These are phyloP conservation scores for Leptobrachium leishanense DNA, from an alignment of 2,113 vertebrate genomes.

Conservation along the genomic window DNA sequence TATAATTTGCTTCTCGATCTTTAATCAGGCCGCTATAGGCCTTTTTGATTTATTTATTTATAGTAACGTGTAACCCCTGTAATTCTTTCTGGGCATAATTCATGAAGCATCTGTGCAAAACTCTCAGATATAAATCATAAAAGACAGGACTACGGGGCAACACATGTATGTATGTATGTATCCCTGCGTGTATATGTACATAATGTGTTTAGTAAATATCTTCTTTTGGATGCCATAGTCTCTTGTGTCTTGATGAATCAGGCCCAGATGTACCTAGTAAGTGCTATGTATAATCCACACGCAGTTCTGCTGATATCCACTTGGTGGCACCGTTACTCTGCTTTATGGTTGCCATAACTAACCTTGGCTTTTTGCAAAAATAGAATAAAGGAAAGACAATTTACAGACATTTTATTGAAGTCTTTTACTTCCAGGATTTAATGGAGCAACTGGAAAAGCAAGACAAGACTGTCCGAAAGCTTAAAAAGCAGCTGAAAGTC, in stretches of 20 bases:
- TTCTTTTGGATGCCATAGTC: too few species aligned
- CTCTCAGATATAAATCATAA: too few species aligned
- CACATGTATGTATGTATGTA: too few species aligned
- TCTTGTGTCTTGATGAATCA: conserved; percentile 52
- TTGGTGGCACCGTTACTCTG: conserved; percentile 58
- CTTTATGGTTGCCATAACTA: conserved; percentile 60
- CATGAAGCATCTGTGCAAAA: not conserved
- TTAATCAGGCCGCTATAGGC: not conserved
- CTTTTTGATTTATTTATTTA: not conserved
- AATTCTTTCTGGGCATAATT: conserved; percentile 1
- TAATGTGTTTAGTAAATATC: too few species aligned
- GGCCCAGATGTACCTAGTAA: conserved; percentile 8
- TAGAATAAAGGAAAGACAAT: not conserved
- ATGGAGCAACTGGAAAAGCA: conserved; percentile 98
- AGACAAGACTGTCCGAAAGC: conserved; percentile 96
- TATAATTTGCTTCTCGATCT: not conserved
- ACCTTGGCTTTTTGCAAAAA: conserved; percentile 44
- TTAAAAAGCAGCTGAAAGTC: conserved; percentile 97
- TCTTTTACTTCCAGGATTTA: conserved; percentile 78
- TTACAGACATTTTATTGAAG: conserved; percentile 4
- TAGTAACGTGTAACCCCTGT: not conserved
- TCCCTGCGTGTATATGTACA: too few species aligned
- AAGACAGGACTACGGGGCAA: too few species aligned
- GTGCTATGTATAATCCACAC: conserved; percentile 35
- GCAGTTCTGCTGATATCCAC: conserved; percentile 55